Percentiles rank a stretch among this genome's conserved stretches.
These are phyloP conservation scores for Cyphomyrmex costatus DNA, from an alignment of 1,140 invertebrate genomes.

Conservation along the genomic window DNA sequence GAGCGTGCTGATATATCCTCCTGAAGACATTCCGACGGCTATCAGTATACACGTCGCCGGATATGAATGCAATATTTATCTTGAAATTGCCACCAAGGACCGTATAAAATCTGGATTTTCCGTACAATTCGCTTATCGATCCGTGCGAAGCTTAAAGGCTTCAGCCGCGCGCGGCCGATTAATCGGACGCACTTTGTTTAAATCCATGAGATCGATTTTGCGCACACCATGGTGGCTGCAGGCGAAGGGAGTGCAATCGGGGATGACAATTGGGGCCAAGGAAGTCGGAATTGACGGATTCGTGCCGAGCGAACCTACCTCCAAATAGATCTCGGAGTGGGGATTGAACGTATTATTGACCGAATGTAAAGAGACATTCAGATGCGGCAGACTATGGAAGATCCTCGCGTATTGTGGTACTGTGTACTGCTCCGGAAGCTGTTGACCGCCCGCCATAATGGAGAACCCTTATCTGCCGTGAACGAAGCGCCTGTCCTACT, in stretches of 20 bases:
- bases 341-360: conserved; percentile 97
- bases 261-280: not conserved
- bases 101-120: conserved; percentile 6
- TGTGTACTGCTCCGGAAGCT: conserved; percentile 91
- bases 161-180: not conserved
- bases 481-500: conserved; percentile 81
- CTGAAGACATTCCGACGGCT: not conserved
- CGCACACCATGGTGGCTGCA: not conserved
- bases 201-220: conserved; percentile 55
- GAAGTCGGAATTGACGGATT: not conserved
- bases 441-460: conserved; percentile 87
- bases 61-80: conserved; percentile 41
- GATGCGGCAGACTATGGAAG: conserved; percentile 94
- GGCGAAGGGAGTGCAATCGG: not conserved
- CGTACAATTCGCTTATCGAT: conserved; percentile 36
- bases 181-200: conserved; percentile 38
- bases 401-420: conserved; percentile 93
- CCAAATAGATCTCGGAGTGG: conserved; percentile 94
- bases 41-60: not conserved
- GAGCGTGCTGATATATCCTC: conserved; percentile 17
- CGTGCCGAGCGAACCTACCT: conserved; percentile 87
- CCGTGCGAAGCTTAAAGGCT: conserved; percentile 32
- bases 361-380: conserved; percentile 94
- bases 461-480: conserved; percentile 83
- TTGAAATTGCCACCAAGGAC: not conserved